Evolutionary conservation across 2,113 vertebrate genomes (phyloP).

Genomic region (Oryzias celebensis): DNA sequence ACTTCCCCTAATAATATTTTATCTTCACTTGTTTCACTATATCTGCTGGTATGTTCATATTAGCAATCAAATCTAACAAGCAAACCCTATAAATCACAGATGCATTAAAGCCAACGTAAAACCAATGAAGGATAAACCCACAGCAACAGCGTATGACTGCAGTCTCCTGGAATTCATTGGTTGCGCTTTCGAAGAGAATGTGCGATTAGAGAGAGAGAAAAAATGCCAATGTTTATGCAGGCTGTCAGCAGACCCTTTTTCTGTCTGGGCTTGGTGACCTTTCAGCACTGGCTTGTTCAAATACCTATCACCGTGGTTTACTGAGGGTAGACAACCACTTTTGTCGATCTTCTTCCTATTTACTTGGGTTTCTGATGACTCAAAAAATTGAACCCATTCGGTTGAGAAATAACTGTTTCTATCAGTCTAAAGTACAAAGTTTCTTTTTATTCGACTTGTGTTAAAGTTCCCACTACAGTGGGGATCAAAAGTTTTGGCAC

Average conservation of each 20-base stretch:
- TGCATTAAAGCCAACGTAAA: conserved; percentile 42
- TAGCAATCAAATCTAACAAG: conserved; percentile 9
- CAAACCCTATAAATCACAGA: conserved; percentile 36
- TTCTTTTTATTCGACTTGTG: conserved; percentile 31
- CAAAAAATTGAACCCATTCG: conserved; percentile 30
- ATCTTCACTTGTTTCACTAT: not conserved
- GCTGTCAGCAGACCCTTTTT: conserved; percentile 65
- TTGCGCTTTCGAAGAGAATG: conserved; percentile 69
- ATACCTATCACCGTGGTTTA: conserved; percentile 54
- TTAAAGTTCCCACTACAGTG: conserved; percentile 2
- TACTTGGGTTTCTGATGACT: conserved; percentile 32
- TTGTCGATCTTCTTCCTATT: not conserved
- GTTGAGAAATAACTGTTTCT: conserved; percentile 17
- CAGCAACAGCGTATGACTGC: conserved; percentile 55
- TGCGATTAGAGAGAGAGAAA: conserved; percentile 48
- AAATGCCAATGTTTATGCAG: conserved; percentile 69
- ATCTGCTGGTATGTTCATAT: conserved; percentile 1
- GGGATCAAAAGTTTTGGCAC: too few relatives aligned
- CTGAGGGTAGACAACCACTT: conserved; percentile 50
- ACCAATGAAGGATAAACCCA: conserved; percentile 51
- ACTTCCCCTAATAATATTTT: not conserved
- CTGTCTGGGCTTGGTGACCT: conserved; percentile 59
- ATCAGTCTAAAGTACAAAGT: conserved; percentile 41
- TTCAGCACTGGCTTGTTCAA: conserved; percentile 65
- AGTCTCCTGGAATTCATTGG: conserved; percentile 67